phyloP scores from a whole-genome alignment of 2,888 invertebrate genomes.

The Brenthis daphne region DNA sequence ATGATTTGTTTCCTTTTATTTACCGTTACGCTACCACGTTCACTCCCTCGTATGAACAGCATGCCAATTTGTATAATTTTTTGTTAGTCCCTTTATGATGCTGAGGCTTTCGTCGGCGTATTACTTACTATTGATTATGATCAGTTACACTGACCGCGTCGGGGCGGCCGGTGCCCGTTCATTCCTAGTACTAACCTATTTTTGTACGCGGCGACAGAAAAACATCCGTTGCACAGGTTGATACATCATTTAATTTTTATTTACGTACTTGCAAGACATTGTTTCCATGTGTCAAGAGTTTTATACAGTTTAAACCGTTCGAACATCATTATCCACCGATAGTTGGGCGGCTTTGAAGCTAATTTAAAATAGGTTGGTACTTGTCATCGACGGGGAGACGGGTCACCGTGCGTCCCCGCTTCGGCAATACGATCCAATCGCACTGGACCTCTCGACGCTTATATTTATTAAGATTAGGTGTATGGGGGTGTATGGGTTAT shows the following conservation, averaged over 20 bases:
- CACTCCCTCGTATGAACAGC: conserved; percentile 82
- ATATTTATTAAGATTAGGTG: no score
- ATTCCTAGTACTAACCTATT: conserved; percentile 77
- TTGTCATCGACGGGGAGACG: conserved; percentile 61
- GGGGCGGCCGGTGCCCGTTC: conserved; percentile 71
- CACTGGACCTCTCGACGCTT: conserved; percentile 77
- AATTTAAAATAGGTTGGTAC: conserved; percentile 63
- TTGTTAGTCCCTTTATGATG: conserved; percentile 76
- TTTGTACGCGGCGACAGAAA: conserved; percentile 53
- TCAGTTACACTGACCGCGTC: conserved; percentile 73
- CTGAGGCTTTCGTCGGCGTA: conserved; percentile 83
- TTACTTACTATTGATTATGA: conserved; percentile 57
- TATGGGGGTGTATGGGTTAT: background rate
- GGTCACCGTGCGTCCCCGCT: conserved; percentile 67
- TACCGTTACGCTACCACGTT: conserved; percentile 80
- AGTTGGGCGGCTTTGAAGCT: conserved; percentile 32
- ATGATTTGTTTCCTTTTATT: conserved; percentile 65
- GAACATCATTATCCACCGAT: background rate
- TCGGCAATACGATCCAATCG: conserved; percentile 76
- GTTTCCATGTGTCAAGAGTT: conserved; percentile 26
- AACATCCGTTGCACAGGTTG: conserved; percentile 46
- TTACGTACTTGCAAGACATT: conserved; percentile 36
- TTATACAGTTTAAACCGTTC: conserved; percentile 15
- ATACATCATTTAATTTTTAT: conserved; percentile 38
- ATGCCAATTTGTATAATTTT: conserved; percentile 78